These are phyloP conservation scores for Sinopyrophorus schimmeli DNA, from an alignment of 2,888 invertebrate species.

Conservation along the genomic window DNA sequence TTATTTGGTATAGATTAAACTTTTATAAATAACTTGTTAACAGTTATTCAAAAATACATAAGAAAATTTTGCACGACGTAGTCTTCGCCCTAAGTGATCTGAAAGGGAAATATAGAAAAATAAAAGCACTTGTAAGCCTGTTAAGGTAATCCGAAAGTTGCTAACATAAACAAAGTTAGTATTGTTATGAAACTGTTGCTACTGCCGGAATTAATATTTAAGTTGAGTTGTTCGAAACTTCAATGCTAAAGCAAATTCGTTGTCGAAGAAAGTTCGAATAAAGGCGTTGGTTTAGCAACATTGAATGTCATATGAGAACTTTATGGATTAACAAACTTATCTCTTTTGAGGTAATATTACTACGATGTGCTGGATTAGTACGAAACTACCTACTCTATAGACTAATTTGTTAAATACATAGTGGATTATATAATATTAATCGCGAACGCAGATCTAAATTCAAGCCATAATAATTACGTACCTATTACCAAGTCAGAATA, in stretches of 20 bases:
- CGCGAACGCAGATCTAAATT: no score
- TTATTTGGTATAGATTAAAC: no score
- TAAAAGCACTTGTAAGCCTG: constrained; percentile 9
- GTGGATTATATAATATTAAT: no score
- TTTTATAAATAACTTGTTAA: no score
- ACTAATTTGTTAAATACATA: no score
- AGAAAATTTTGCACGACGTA: no score
- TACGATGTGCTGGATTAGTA: no score
- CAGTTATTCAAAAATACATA: no score
- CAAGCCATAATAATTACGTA: no score
- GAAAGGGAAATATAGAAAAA: constrained; percentile 5
- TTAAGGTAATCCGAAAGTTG: constrained; percentile 14
- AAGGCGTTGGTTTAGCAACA: constrained; percentile 3
- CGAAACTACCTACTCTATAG: no score
- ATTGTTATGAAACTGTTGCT: constrained; percentile 17
- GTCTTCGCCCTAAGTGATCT: no score
- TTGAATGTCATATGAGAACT: constrained; percentile 2
- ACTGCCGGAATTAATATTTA: constrained; percentile 19
- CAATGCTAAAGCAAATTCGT: constrained; percentile 13
- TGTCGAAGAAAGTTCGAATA: constrained; percentile 8
- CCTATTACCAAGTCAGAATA: no score
- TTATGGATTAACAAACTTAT: constrained; percentile 2
- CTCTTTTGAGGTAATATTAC: constrained; percentile 8
- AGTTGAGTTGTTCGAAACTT: constrained; percentile 14
- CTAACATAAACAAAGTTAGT: constrained; percentile 20